Evolutionary conservation across 2,797 vertebrate species (phyloP).

Genomic region (Tenualosa thibaudeaui): DNA sequence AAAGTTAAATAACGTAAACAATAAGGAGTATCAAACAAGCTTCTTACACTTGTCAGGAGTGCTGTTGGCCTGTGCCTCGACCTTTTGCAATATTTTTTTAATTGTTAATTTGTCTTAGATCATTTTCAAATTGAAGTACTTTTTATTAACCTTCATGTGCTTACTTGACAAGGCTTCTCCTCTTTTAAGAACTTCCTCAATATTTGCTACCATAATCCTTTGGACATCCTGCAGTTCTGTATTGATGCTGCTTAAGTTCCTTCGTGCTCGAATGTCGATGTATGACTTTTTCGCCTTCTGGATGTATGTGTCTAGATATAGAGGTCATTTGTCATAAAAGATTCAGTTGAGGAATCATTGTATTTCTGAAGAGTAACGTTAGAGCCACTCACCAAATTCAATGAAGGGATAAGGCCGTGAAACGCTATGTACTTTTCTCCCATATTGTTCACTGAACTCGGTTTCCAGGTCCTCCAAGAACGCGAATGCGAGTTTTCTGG

Average conservation of each 20-base stretch:
- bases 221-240: conserved; percentile 92
- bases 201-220: conserved; percentile 96
- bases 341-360: not conserved
- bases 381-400: conserved; percentile 83
- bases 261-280: conserved; percentile 85
- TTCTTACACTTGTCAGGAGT: no score
- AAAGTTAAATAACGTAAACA: no score
- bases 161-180: conserved; percentile 88
- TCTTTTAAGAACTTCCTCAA: conserved; percentile 90
- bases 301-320: conserved; percentile 86
- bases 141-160: not conserved
- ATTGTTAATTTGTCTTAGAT: no score
- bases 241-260: conserved; percentile 88
- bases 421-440: conserved; percentile 83
- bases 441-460: conserved; percentile 88
- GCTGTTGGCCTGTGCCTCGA: no score
- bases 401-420: conserved; percentile 94
- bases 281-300: conserved; percentile 93
- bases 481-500: conserved; percentile 88
- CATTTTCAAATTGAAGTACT: no score
- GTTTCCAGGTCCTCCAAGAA: conserved; percentile 88
- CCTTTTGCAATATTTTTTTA: no score
- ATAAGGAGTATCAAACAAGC: no score
- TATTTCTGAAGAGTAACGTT: not conserved
- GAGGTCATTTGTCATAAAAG: not conserved